Evolutionary conservation across 2,888 invertebrate genomes (phyloP).

Genomic region (Stenodera caucasica): DNA sequence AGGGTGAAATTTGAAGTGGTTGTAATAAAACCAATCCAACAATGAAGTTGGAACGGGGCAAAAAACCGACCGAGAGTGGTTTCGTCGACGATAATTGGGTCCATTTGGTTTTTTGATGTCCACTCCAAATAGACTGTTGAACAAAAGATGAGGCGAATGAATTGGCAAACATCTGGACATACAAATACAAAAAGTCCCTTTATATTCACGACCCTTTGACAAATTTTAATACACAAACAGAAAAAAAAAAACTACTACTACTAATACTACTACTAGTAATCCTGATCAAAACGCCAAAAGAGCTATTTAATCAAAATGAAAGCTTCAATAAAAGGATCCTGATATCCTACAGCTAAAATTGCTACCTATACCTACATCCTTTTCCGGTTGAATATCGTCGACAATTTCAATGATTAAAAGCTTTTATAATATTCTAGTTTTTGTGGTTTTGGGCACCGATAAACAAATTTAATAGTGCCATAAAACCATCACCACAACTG

Average conservation of each 20-base stretch:
- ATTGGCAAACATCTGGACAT: constrained; percentile 44
- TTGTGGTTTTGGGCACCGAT: background rate
- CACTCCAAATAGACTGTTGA: constrained; percentile 36
- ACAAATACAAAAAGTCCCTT: constrained; percentile 24
- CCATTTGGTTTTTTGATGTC: constrained; percentile 39
- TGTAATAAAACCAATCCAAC: background rate
- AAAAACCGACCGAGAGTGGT: background rate
- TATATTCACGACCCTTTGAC: constrained; percentile 34
- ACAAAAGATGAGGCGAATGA: constrained; percentile 37
- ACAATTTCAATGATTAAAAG: background rate
- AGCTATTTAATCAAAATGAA: background rate
- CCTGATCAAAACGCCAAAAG: constrained; percentile 4
- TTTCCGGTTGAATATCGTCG: constrained; percentile 30
- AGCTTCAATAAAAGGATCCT: constrained; percentile 31
- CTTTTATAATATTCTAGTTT: constrained; percentile 3
- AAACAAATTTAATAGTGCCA: background rate
- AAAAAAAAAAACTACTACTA: background rate
- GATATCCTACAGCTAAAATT: constrained; percentile 45
- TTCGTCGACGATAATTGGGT: constrained; percentile 27
- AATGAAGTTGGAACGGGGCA: background rate
- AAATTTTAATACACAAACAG: constrained; percentile 37
- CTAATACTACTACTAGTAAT: background rate
- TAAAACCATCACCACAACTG: background rate
- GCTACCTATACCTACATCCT: constrained; percentile 37
- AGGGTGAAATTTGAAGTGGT: background rate